phyloP scores from a whole-genome alignment of 2,797 vertebrate genomes.

The Epinephelus awoara region DNA sequence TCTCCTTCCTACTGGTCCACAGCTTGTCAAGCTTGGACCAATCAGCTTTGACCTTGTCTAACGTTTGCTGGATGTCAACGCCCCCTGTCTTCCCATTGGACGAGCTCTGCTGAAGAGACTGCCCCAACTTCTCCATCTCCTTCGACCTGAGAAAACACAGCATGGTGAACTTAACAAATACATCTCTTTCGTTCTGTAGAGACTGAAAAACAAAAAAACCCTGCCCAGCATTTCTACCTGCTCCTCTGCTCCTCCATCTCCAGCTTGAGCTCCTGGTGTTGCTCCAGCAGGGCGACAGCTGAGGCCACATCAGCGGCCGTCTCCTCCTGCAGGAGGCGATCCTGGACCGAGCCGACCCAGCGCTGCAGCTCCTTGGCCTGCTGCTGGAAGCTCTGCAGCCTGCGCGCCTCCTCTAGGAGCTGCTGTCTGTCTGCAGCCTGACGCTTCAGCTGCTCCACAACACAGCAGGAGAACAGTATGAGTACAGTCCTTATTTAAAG shows the following conservation, averaged over 20 bases:
- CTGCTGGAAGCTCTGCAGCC: slow-evolving; percentile 85
- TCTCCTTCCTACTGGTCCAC: slow-evolving; percentile 81
- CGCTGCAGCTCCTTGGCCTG: slow-evolving; percentile 82
- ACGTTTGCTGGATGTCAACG: slow-evolving; percentile 73
- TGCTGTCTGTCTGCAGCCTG: slow-evolving; percentile 71
- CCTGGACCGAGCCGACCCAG: slow-evolving; percentile 81
- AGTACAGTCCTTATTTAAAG: neutral
- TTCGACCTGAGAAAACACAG: slow-evolving; percentile 65
- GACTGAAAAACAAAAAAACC: no score
- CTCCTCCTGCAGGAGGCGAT: slow-evolving; percentile 85
- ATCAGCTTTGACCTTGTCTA: slow-evolving; percentile 80
- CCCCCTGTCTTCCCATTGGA: slow-evolving; percentile 48
- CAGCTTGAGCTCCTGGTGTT: slow-evolving; percentile 85
- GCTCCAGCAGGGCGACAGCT: slow-evolving; percentile 84
- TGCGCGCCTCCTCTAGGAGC: slow-evolving; percentile 75
- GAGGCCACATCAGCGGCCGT: slow-evolving; percentile 83
- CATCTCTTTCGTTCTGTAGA: neutral
- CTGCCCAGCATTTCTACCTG: slow-evolving; percentile 77
- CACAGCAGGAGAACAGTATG: neutral
- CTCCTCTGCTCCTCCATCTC: slow-evolving; percentile 87
- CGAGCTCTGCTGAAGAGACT: slow-evolving; percentile 61
- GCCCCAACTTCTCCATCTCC: slow-evolving; percentile 75
- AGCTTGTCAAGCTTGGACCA: slow-evolving; percentile 80
- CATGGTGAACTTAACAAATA: no score
- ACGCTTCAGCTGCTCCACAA: slow-evolving; percentile 65